Percentiles rank a stretch among this genome's conserved stretches.
Evolutionary conservation across 2,888 invertebrate genomes (phyloP).

Genomic region (Griposia aprilina): DNA sequence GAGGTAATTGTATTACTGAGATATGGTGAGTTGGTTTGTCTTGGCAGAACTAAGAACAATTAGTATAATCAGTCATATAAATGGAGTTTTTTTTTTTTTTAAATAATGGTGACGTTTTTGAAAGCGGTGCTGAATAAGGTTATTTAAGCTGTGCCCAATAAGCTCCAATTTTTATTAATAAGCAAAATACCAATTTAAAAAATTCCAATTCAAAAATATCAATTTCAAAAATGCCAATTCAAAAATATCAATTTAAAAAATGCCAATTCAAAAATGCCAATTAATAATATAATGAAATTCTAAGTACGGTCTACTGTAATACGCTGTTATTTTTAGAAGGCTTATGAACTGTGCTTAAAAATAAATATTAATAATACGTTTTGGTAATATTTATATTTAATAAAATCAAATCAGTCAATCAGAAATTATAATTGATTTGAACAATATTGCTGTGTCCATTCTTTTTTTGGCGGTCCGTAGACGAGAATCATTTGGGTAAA

Average conservation of each 20-base stretch:
- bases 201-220: constrained; percentile 6
- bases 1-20: no score
- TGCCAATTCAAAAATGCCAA: constrained; percentile 19
- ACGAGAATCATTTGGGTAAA: no score
- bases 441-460: not conserved
- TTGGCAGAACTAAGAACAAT: not conserved
- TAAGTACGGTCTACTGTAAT: not conserved
- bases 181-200: constrained; percentile 14
- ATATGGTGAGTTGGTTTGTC: no score
- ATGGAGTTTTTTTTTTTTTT: constrained; percentile 5
- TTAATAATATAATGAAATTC: not conserved
- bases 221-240: constrained; percentile 10
- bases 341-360: constrained; percentile 1
- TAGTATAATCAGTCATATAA: constrained; percentile 9
- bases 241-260: not conserved
- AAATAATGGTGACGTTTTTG: not conserved
- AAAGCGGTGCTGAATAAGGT: constrained; percentile 26
- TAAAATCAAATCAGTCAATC: not conserved
- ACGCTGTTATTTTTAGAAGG: constrained; percentile 10
- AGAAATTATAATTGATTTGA: not conserved
- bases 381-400: not conserved
- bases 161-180: constrained; percentile 22
- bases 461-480: not conserved
- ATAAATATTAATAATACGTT: not conserved
- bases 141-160: constrained; percentile 32